Base-by-base conservation (phyloP, 2,113 vertebrate genomes). In the Onychostoma macrolepis region DNA sequence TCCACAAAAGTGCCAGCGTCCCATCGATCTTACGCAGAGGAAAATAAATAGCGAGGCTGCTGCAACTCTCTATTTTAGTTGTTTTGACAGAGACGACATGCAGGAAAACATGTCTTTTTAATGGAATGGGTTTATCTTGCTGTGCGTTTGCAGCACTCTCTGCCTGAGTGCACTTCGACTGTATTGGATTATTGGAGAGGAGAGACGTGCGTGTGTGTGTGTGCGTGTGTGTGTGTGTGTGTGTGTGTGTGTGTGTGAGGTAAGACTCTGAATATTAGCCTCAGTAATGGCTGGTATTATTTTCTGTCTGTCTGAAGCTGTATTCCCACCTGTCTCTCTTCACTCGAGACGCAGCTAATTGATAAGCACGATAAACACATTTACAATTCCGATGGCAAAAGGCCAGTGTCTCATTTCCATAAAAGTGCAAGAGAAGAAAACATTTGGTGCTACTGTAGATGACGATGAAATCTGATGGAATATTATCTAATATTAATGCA, bases 281-380 rank as follows among this genome's bases (percentile, higher is more conserved):
- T 58, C 82, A 87, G 85, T 93, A 90, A 92, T 91, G 88, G 79
- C 86, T 86, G 79, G 76, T 88, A 91, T 92, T 85, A 87, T 72
- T 75, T 74, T 84, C 80, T 85, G 86, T 90, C 89, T 90, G 91
- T 86, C 75, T 91, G 88, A 91, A 93, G 91, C 92, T 93, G 91
- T 90, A 92, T 91, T 92, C 85, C 92, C 92, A 91, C 92, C 91
- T 92, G 92, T 84, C 90, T 79, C 63, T 50, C 50, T 79, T 85
- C 89, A 88, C 86, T 58, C 50, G 87, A 90, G 90, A 92, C 41
- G 24, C 19, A 12, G 43, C 87, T 93, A 91, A 93, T 92, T 93
- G 91, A 93, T 91, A 90, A 93, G 89, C 90, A 78, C 88, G 90
- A 92, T 79, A 89, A 90, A 90, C 88, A 86, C 88, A 90, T 91